Percentiles rank a stretch among this genome's conserved stretches.
These are phyloP conservation scores for Pygoscelis adeliae DNA, from an alignment of 2,113 vertebrate species.

Conservation along the genomic window DNA sequence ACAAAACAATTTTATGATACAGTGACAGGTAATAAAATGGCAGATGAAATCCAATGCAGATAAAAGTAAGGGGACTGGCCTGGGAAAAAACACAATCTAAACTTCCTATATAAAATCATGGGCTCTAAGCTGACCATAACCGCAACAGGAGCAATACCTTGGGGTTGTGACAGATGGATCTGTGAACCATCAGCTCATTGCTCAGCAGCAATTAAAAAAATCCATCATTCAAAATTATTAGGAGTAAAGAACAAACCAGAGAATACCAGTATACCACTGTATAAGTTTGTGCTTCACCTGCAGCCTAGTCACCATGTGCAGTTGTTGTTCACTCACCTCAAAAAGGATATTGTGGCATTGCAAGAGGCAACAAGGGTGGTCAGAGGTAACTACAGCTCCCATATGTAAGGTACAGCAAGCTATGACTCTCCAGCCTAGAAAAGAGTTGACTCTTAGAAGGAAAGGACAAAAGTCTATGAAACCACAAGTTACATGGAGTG, in stretches of 20 bases:
- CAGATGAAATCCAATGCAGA: background rate
- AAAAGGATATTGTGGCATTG: too few relatives aligned
- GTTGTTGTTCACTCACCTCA: background rate
- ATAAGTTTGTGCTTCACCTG: background rate
- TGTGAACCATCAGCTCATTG: background rate
- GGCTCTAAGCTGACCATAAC: background rate
- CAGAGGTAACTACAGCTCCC: background rate
- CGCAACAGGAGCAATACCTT: background rate
- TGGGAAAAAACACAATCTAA: background rate
- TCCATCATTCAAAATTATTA: background rate
- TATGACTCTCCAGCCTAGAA: background rate
- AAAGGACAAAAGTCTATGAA: background rate
- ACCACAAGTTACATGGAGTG: background rate
- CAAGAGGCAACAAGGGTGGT: background rate
- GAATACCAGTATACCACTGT: background rate
- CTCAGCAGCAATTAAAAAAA: background rate
- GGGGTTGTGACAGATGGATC: background rate
- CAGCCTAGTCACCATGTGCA: background rate
- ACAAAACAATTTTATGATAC: conserved; percentile 21
- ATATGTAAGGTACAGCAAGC: background rate
- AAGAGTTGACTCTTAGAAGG: background rate
- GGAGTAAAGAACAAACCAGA: background rate
- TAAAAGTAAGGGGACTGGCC: background rate
- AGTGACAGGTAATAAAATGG: background rate
- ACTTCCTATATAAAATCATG: background rate